Evolutionary conservation across 2,797 vertebrate genomes (phyloP).

Genomic region (Melopsittacus undulatus): DNA sequence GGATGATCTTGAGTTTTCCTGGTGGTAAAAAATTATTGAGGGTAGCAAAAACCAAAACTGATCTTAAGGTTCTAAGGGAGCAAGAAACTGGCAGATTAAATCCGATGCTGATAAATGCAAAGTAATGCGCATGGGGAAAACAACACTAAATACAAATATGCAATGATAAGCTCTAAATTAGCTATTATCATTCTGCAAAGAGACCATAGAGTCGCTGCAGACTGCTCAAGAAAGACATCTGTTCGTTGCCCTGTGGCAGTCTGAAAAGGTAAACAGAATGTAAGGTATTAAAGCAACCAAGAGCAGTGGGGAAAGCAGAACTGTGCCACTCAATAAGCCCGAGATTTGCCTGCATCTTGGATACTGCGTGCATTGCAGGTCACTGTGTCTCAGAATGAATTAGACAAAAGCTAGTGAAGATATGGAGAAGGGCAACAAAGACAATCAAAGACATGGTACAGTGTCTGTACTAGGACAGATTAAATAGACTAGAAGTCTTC

Average conservation of each 20-base stretch:
- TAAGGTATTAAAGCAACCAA: neutral
- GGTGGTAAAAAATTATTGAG: conserved; percentile 37
- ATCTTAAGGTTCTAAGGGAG: conserved; percentile 46
- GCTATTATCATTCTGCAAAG: conserved; percentile 64
- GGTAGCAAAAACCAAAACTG: conserved; percentile 24
- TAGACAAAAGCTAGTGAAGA: neutral
- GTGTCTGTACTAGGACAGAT: neutral
- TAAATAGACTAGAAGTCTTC: neutral
- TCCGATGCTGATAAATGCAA: conserved; percentile 54
- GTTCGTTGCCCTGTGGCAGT: conserved; percentile 15
- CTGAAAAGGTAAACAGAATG: conserved; percentile 57
- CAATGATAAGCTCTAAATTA: conserved; percentile 61
- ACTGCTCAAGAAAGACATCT: conserved; percentile 59
- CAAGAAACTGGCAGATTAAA: conserved; percentile 54
- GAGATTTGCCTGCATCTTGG: neutral
- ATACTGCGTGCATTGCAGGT: neutral
- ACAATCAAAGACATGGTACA: neutral
- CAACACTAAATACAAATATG: conserved; percentile 64
- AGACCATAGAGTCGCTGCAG: conserved; percentile 38
- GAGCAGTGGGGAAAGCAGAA: neutral
- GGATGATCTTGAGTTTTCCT: conserved; percentile 23
- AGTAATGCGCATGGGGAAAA: conserved; percentile 55
- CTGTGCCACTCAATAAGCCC: neutral
- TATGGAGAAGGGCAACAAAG: neutral
- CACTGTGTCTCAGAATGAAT: neutral